Evolutionary conservation across 1,140 invertebrate genomes (phyloP).

Genomic region (Drosophila kanapiae): DNA sequence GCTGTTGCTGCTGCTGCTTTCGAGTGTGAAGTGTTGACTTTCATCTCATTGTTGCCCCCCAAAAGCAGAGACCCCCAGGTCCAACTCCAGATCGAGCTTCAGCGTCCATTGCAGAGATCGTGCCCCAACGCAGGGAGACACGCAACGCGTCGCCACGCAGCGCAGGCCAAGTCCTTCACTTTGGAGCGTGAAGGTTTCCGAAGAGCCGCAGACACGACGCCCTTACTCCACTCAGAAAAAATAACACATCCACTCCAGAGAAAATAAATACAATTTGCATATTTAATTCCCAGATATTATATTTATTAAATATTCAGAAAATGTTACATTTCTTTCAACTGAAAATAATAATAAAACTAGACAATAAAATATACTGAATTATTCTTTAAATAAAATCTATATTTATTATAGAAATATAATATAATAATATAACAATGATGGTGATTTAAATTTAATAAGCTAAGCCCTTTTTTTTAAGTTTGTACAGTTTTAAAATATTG

Average conservation of each 20-base stretch:
- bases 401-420: neutral
- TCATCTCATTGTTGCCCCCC: conserved; percentile 66
- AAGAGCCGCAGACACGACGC: conserved; percentile 24
- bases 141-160: conserved; percentile 58
- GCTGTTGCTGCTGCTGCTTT: conserved; percentile 13
- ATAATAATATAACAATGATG: no score
- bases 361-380: no score
- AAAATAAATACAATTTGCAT: neutral
- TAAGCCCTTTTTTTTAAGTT: no score
- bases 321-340: neutral
- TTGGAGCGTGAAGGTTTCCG: conserved; percentile 78
- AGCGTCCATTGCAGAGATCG: conserved; percentile 34
- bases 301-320: neutral
- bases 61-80: conserved; percentile 23
- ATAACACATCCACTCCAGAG: neutral
- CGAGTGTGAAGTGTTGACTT: conserved; percentile 79
- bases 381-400: neutral
- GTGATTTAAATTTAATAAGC: no score
- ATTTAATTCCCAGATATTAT: neutral
- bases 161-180: conserved; percentile 73
- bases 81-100: neutral
- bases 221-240: conserved; percentile 32
- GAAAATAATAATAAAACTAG: neutral
- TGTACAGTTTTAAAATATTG: neutral
- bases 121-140: conserved; percentile 37